Evolutionary conservation across 1,140 invertebrate genomes (phyloP), one percentile per base, ranked within the genome.

Genomic region (Lordiphosa stackelbergi): DNA sequence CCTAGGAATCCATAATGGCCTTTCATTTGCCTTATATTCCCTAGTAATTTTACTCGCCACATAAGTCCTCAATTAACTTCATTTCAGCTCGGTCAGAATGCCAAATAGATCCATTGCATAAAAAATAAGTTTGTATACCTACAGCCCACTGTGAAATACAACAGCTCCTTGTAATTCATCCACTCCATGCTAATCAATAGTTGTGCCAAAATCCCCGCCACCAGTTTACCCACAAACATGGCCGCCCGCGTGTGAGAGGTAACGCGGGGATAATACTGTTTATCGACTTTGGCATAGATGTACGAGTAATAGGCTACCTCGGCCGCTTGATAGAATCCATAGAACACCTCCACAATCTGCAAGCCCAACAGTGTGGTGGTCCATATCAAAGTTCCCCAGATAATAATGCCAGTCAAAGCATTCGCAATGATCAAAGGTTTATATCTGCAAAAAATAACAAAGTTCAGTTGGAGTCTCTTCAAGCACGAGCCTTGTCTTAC

Each of bases 221-320:
- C 69, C 73, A 93, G 92, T 59, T 91, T 90, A 2, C 95, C 94
- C 13, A 90, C 71, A 9, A 95, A 89, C 66, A 91, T 89, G 4
- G 93, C 93, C 11, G 91, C 91, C 74, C 93, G 89, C 3, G 93
- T 93, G 65, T 93, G 92, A 2, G 92, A 91, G 0, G 95, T 94
- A 1, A 95, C 93, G 73, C 91, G 89, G 74, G 94, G 91, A 88
- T 94, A 96, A 84, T 93, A 89, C 47, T 91, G 88, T 66, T 90
- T 91, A 47, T 92, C 90, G 40, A 97, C 95, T 90, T 96, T 95
- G 11, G 96, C 95, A 88, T 97, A 98, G 66, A 97, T 96, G 74
- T 98, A 98, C 0, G 96, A 95, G 66, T 93, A 95, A 88, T 97
- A 98, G 0, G 96, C 96, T 0, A 98, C 93, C 88, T 98, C 96